Conservation (phyloP, 1,140 invertebrate genomes). For the Calephelis nemesis region DNA sequence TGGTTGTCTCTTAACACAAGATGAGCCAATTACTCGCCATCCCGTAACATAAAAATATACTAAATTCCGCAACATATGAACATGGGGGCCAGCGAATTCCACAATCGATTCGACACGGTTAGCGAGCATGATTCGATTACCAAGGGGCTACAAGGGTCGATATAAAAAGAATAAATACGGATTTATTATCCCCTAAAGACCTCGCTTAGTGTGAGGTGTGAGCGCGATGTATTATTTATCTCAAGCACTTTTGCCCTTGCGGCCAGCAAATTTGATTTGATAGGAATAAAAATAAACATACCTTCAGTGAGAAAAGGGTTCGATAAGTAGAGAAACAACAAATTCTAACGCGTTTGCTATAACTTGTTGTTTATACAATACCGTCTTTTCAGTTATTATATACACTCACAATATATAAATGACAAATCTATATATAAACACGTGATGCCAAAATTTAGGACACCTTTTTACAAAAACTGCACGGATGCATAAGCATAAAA, state of each 20-base stretch:
- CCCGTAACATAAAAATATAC: neutral
- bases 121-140: conserved; percentile 68
- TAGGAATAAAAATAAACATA: conserved; percentile 65
- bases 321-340: neutral
- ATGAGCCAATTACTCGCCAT: no score
- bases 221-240: conserved; percentile 74
- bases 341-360: no score
- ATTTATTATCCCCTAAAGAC: conserved; percentile 78
- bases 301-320: conserved; percentile 42
- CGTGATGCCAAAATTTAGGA: no score
- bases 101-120: conserved; percentile 71
- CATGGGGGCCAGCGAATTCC: conserved; percentile 29
- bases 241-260: conserved; percentile 47
- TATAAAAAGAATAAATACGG: conserved; percentile 78
- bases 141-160: conserved; percentile 54
- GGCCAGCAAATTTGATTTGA: conserved; percentile 69
- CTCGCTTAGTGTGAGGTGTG: conserved; percentile 70
- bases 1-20: no score
- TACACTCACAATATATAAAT: no score
- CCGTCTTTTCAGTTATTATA: no score
- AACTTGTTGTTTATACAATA: no score
- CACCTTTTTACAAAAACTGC: no score
- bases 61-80: conserved; percentile 23
- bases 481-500: no score
- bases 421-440: no score